Evolutionary conservation across 2,888 invertebrate species (phyloP), one percentile per base, ranked within the genome.

Genomic region (Galeopsomyia nigrocyanea): DNA sequence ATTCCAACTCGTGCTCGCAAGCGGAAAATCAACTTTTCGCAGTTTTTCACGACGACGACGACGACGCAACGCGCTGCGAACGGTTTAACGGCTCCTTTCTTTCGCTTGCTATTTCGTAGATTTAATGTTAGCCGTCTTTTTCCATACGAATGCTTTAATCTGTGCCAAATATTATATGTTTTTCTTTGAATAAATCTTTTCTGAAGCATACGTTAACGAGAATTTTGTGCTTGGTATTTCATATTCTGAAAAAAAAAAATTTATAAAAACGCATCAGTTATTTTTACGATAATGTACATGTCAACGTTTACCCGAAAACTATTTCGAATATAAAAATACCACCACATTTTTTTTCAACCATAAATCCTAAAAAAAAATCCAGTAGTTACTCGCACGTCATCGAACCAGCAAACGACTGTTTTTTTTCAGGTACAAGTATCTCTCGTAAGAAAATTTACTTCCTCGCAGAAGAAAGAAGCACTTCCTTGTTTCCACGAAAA

Each of bases 1-100:
- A 61, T 68, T 68, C 46, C 51, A 50, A 51, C 66, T 66, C 21
- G 49, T n/a, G 7, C 39, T 39, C 5, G 39, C 39, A 39, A 39
- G 39, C 10, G 13, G 39, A 39, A 39, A 39, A 39, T 39, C 39
- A 39, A 39, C 39, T 39, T 39, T 39, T 7, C 19, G 17, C 57
- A 49, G 26, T 51, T 49, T 26, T 62, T 60, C 51, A 31, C 49
- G 39, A 17, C 10, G 46, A n/a, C n/a, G n/a, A n/a, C n/a, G n/a
- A n/a, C 1, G 14, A 22, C 17, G 26, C 49, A 13, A 9, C 19
- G 49, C 17, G 26, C 49, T 7, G 10, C 19, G 49, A 56, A 31
- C 22, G 46, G 21, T 51, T 14, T 51, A 22, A 26, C 50, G 22
- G 16, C 26, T 17, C 16, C 50, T 14, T 26, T 50, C 62, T 50